A percentile compares a stretch with the other conserved stretches of the same genome.
Evolutionary conservation across 2,888 invertebrate genomes (phyloP).

Genomic region (Drosophila stalkeri): DNA sequence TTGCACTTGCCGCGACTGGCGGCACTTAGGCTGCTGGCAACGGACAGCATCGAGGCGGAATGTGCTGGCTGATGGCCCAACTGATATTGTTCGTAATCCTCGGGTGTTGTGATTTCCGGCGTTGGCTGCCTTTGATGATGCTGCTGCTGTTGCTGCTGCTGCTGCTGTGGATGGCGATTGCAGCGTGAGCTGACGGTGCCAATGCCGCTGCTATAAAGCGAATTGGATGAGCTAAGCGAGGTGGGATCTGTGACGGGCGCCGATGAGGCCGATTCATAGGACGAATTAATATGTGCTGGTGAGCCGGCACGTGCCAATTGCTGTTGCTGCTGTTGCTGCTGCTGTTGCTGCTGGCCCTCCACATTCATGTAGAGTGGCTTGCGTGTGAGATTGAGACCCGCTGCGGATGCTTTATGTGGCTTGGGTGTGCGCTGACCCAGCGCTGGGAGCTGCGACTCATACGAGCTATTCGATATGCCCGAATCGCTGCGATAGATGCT

Average conservation of each 20-base stretch:
- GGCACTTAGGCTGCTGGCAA: constrained; percentile 70
- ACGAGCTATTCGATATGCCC: constrained; percentile 86
- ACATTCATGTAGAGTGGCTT: constrained; percentile 77
- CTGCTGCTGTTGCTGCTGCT: constrained; percentile 44
- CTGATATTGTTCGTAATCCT: constrained; percentile 79
- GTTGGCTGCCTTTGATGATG: constrained; percentile 54
- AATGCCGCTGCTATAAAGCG: constrained; percentile 73
- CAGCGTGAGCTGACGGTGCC: constrained; percentile 65
- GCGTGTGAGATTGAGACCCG: constrained; percentile 44
- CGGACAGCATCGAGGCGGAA: constrained; percentile 75
- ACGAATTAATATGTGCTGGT: constrained; percentile 75
- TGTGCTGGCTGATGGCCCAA: constrained; percentile 72
- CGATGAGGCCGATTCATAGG: constrained; percentile 81
- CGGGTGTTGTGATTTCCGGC: constrained; percentile 75
- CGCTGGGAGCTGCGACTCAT: constrained; percentile 84
- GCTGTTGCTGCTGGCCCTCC: constrained; percentile 69
- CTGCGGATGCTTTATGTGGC: constrained; percentile 50
- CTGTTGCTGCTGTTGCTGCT: constrained; percentile 45
- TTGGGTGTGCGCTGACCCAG: constrained; percentile 67
- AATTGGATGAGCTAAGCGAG: constrained; percentile 78
- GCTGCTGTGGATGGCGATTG: constrained; percentile 71
- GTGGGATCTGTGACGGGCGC: constrained; percentile 74
- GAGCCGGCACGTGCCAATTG: constrained; percentile 60
- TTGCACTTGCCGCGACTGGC: constrained; percentile 72
- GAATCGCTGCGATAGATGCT: constrained; percentile 85